A percentile compares a stretch with the other conserved stretches of the same genome.
These are phyloP conservation scores for Osmerus mordax DNA, from an alignment of 2,113 vertebrate species.

Conservation along the genomic window DNA sequence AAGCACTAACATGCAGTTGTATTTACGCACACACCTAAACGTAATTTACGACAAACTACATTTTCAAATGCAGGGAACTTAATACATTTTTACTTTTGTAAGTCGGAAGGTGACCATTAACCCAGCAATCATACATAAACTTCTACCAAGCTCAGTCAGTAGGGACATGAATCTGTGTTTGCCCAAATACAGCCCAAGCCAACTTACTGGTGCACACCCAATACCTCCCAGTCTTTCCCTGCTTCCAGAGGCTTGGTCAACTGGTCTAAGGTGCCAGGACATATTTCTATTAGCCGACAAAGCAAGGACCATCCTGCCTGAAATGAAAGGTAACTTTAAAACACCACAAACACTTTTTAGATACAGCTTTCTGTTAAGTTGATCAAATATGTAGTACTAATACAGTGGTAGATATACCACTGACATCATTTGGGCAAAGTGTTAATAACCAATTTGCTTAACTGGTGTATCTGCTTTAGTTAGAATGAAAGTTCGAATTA, in stretches of 20 bases:
- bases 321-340: background rate
- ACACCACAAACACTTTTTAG: background rate
- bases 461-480: no score
- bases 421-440: background rate
- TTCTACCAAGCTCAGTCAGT: no score
- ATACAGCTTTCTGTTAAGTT: background rate
- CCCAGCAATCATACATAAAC: no score
- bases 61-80: no score
- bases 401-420: background rate
- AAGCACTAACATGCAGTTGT: background rate
- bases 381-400: background rate
- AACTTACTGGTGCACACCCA: slow-evolving; percentile 91
- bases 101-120: no score
- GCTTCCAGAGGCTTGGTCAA: slow-evolving; percentile 73
- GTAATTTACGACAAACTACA: background rate
- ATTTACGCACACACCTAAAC: background rate
- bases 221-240: slow-evolving; percentile 79
- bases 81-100: no score
- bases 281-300: slow-evolving; percentile 88
- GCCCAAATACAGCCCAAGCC: background rate
- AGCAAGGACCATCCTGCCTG: slow-evolving; percentile 90
- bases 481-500: no score
- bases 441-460: no score
- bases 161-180: no score
- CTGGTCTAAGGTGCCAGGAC: slow-evolving; percentile 78